Conservation (phyloP, 2,113 vertebrate species). For the Marcusenius ussheri region DNA sequence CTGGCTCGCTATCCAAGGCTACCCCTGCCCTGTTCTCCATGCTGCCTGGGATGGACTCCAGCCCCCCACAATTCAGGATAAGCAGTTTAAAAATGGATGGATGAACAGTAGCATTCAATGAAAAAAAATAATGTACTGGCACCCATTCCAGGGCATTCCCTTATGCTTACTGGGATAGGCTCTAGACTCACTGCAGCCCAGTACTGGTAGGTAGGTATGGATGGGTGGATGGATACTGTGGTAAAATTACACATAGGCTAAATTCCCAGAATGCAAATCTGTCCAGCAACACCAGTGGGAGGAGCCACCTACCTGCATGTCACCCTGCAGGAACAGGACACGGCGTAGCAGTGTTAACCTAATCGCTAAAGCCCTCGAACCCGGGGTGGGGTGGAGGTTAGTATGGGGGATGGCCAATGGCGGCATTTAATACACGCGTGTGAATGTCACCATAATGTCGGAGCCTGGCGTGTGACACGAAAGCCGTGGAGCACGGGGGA, state of each 20-base stretch:
- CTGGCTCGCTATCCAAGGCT: background rate
- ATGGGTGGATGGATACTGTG: background rate
- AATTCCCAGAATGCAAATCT: background rate
- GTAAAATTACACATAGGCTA: background rate
- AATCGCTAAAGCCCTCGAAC: background rate
- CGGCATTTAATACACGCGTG: constrained; percentile 57
- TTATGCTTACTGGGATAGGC: background rate
- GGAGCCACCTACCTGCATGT: background rate
- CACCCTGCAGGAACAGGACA: background rate
- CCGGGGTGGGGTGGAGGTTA: background rate
- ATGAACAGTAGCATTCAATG: background rate
- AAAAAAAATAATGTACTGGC: background rate
- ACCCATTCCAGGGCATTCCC: background rate
- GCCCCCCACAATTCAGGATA: background rate
- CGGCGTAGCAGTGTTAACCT: background rate
- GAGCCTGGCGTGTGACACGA: constrained; percentile 43
- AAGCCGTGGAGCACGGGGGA: constrained; percentile 51
- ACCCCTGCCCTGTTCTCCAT: background rate
- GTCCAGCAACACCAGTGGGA: background rate
- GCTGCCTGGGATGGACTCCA: background rate
- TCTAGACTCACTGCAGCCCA: background rate
- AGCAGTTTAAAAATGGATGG: background rate
- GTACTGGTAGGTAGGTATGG: background rate
- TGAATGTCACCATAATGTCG: constrained; percentile 56
- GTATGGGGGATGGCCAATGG: background rate